These are phyloP conservation scores for Plectrocnemia conspersa DNA, from an alignment of 1,140 invertebrate species.

Conservation along the genomic window DNA sequence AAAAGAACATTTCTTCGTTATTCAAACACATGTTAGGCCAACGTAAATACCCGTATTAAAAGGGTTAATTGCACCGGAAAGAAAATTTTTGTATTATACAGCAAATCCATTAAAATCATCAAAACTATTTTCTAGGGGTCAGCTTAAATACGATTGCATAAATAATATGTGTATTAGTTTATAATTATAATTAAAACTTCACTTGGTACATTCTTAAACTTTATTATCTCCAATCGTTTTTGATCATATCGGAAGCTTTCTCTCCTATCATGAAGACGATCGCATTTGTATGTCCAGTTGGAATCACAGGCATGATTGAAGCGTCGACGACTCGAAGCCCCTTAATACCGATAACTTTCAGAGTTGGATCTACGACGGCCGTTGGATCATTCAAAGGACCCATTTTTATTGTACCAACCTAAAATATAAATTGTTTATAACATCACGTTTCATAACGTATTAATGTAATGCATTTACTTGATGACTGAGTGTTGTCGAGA, in stretches of 20 bases:
- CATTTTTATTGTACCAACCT: slow-evolving; percentile 78
- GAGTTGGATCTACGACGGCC: slow-evolving; percentile 70
- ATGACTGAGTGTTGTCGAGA: slow-evolving; percentile 69
- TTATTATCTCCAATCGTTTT: slow-evolving; percentile 56
- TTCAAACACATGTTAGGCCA: too few relatives aligned
- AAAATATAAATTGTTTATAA: slow-evolving; percentile 20
- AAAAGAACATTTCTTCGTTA: too few relatives aligned
- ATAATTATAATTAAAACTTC: too few relatives aligned
- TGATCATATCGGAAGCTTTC: slow-evolving; percentile 61
- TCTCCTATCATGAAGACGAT: slow-evolving; percentile 63
- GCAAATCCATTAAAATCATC: too few relatives aligned
- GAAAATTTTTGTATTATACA: too few relatives aligned
- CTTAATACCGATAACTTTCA: slow-evolving; percentile 54
- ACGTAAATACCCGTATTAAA: too few relatives aligned
- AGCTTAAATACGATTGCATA: too few relatives aligned
- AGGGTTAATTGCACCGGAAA: too few relatives aligned
- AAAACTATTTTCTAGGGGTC: too few relatives aligned
- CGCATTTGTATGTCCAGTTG: slow-evolving; percentile 60
- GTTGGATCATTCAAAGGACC: slow-evolving; percentile 58
- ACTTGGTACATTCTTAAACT: too few relatives aligned
- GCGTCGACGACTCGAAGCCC: slow-evolving; percentile 58
- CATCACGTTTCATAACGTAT: neutral
- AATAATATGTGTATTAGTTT: too few relatives aligned
- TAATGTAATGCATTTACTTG: slow-evolving; percentile 51
- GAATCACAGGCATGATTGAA: slow-evolving; percentile 61